Percentiles rank a stretch among this genome's conserved stretches.
These are phyloP conservation scores for Heliconius ethilla DNA, from an alignment of 2,888 invertebrate genomes.

Conservation along the genomic window DNA sequence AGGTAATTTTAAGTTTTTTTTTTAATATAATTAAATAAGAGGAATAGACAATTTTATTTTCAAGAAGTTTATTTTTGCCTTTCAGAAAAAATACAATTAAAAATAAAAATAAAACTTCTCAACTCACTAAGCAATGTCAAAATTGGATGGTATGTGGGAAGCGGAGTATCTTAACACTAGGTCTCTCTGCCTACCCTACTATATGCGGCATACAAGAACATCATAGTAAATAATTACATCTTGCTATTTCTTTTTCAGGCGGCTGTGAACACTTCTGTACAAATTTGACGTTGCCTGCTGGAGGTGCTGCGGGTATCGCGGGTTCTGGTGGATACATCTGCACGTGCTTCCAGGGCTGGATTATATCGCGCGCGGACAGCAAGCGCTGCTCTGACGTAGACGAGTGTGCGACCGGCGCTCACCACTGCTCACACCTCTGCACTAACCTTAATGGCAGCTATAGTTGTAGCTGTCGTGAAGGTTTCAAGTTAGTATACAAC, in stretches of 20 bases:
- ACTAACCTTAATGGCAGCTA: slow-evolving; percentile 96
- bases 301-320: slow-evolving; percentile 39
- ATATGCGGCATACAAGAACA: too few species aligned
- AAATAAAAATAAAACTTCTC: too few species aligned
- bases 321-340: slow-evolving; percentile 89
- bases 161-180: too few species aligned
- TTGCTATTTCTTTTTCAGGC: slow-evolving; percentile 77
- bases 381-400: slow-evolving; percentile 94
- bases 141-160: too few species aligned
- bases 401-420: slow-evolving; percentile 91
- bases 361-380: slow-evolving; percentile 88
- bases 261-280: slow-evolving; percentile 97
- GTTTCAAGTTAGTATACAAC: slow-evolving; percentile 82
- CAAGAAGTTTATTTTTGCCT: neutral
- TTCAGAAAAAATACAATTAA: too few species aligned
- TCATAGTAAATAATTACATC: neutral
- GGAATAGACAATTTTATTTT: neutral
- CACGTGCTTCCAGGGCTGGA: slow-evolving; percentile 93
- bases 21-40: neutral
- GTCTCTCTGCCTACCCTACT: too few species aligned
- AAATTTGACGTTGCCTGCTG: slow-evolving; percentile 83
- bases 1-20: slow-evolving; percentile 52
- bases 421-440: slow-evolving; percentile 97
- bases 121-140: too few species aligned
- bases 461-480: slow-evolving; percentile 92